Evolutionary conservation across 2,888 invertebrate genomes (phyloP).

Genomic region (Plemyria rubiginata): DNA sequence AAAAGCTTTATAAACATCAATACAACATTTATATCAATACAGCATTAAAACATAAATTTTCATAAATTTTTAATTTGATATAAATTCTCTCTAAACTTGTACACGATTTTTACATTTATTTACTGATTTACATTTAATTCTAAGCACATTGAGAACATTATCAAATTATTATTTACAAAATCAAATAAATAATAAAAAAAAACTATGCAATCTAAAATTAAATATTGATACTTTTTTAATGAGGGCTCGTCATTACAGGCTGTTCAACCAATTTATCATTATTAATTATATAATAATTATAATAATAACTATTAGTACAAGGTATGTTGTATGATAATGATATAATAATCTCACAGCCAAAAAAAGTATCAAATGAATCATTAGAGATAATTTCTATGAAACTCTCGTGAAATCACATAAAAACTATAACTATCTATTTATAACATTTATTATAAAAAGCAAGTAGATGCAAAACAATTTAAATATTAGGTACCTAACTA

Average conservation of each 20-base stretch:
- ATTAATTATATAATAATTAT: slow-evolving; percentile 37
- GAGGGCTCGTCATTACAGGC: slow-evolving; percentile 79
- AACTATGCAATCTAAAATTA: no score
- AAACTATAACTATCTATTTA: slow-evolving; percentile 22
- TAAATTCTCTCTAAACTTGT: slow-evolving; percentile 42
- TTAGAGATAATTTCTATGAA: slow-evolving; percentile 17
- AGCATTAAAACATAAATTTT: slow-evolving; percentile 34
- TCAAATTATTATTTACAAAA: slow-evolving; percentile 22
- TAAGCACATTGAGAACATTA: slow-evolving; percentile 32
- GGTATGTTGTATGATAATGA: slow-evolving; percentile 50
- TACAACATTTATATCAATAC: no score
- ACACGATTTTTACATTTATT: slow-evolving; percentile 34
- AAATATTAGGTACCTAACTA: slow-evolving; percentile 25
- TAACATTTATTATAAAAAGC: slow-evolving; percentile 32
- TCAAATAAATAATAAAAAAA: slow-evolving; percentile 12
- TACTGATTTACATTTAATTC: slow-evolving; percentile 27
- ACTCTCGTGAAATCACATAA: neutral
- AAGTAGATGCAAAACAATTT: slow-evolving; percentile 24
- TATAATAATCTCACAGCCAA: slow-evolving; percentile 63
- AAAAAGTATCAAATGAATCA: slow-evolving; percentile 59
- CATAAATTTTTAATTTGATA: slow-evolving; percentile 27
- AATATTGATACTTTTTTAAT: slow-evolving; percentile 68
- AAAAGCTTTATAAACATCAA: slow-evolving; percentile 34
- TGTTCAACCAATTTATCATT: slow-evolving; percentile 61
- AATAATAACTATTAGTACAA: slow-evolving; percentile 8